These are phyloP conservation scores for Clarias pachynema DNA, from an alignment of 2,797 vertebrate genomes.

Conservation along the genomic window DNA sequence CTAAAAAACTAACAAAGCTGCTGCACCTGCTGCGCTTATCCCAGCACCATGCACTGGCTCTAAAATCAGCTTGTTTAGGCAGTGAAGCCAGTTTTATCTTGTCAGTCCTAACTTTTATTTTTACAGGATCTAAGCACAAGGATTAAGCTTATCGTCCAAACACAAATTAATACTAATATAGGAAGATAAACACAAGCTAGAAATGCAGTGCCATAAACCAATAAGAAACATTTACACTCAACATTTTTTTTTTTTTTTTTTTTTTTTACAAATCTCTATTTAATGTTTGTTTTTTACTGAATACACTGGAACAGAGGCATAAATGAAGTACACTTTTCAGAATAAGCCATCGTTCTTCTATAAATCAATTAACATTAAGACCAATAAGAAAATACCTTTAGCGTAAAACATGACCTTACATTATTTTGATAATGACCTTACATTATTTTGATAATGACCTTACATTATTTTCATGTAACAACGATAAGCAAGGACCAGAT, in stretches of 20 bases:
- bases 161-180: too few species aligned
- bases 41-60: too few species aligned
- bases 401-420: neutral
- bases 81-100: too few species aligned
- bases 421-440: neutral
- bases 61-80: too few species aligned
- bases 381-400: neutral
- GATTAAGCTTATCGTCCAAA: too few species aligned
- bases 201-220: neutral
- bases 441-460: neutral
- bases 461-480: neutral
- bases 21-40: neutral
- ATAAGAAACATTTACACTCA: neutral
- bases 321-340: neutral
- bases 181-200: neutral
- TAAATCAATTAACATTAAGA: neutral
- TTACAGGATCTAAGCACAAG: too few species aligned
- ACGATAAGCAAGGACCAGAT: neutral
- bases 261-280: conserved; percentile 17
- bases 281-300: neutral
- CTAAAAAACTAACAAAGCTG: neutral
- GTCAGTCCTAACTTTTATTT: too few species aligned
- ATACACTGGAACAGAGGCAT: neutral
- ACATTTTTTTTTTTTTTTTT: conserved; percentile 10
- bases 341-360: neutral